Evolutionary conservation across 2,888 invertebrate species (phyloP), one percentile per base, ranked within the genome.

Genomic region (Drosophila putrida): DNA sequence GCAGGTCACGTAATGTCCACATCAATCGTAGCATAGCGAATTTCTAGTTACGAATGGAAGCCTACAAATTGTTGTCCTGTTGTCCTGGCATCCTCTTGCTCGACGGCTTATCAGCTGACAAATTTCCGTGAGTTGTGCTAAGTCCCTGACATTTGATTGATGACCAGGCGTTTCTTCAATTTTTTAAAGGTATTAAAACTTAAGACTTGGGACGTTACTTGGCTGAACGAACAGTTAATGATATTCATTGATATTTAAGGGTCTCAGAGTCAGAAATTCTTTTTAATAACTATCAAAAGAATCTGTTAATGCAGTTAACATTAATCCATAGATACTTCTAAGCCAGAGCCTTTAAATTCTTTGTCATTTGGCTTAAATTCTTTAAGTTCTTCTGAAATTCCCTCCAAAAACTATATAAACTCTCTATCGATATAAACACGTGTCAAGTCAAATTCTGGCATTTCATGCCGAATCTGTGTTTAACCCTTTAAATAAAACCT

Each of bases 1-100:
- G 81, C 86, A 75, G 83, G 88, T 88, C 89, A 89, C 88, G 90
- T 90, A 89, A 78, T 76, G 86, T 73, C 78, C 79, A 80, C 91
- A 91, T 90, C 91, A 91, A 91, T 90, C 79, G 77, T 71, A 62
- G 71, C 61, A 38, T 41, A 69, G 46, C 59, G 51, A 72, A 80
- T 88, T 79, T 75, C 10, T 57, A 68, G 67, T 61, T 55, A 61
- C 70, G 60, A 69, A 38, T 13, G 46, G 20, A 53, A 28, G 15
- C 53, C 38, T 31, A 53, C 36, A 55, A 43, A 20, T 2, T 20
- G 20, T 20, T 20, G n/a, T 15, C 15, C 11, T 38, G 31, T 38
- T 20, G 10, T 75, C 55, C 62, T 55, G 33, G 69, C 61, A 31
- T 67, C 65, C 47, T 59, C 44, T 65, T 65, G 39, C 55, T 43